These are phyloP conservation scores for Morpho deidamia DNA, from an alignment of 2,888 invertebrate species.

Conservation along the genomic window DNA sequence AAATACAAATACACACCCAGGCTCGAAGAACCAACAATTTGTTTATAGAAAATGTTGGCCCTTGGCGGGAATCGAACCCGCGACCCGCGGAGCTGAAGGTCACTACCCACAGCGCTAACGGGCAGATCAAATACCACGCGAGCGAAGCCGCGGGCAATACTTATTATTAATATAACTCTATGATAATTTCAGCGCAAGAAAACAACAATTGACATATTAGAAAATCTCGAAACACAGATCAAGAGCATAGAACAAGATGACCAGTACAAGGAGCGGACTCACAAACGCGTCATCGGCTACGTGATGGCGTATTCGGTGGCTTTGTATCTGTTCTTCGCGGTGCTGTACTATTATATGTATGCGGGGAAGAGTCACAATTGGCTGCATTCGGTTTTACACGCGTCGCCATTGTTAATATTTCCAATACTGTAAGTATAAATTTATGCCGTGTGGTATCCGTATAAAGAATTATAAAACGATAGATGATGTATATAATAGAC, in stretches of 20 bases:
- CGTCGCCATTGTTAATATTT: slow-evolving; percentile 87
- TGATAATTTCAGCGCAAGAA: slow-evolving; percentile 61
- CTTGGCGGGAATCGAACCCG: too few species aligned
- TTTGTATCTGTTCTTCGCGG: slow-evolving; percentile 83
- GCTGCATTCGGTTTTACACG: slow-evolving; percentile 85
- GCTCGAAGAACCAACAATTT: too few species aligned
- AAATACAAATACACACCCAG: too few species aligned
- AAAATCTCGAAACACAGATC: slow-evolving; percentile 88
- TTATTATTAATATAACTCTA: too few species aligned
- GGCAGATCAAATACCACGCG: too few species aligned
- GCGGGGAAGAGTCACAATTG: slow-evolving; percentile 86
- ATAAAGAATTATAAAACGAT: too few species aligned
- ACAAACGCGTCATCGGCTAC: slow-evolving; percentile 89
- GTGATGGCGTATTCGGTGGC: slow-evolving; percentile 84
- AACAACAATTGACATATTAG: slow-evolving; percentile 76
- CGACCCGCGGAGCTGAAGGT: too few species aligned
- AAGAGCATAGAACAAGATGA: slow-evolving; percentile 89
- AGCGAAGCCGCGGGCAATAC: too few species aligned
- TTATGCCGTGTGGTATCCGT: too few species aligned
- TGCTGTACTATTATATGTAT: slow-evolving; percentile 88
- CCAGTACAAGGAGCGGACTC: slow-evolving; percentile 86
- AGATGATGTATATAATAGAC: too few species aligned
- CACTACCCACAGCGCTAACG: too few species aligned
- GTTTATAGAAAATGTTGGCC: too few species aligned
- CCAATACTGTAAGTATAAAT: slow-evolving; percentile 87